Evolutionary conservation across 2,113 vertebrate genomes (phyloP).

Genomic region (Chaetura pelagica): DNA sequence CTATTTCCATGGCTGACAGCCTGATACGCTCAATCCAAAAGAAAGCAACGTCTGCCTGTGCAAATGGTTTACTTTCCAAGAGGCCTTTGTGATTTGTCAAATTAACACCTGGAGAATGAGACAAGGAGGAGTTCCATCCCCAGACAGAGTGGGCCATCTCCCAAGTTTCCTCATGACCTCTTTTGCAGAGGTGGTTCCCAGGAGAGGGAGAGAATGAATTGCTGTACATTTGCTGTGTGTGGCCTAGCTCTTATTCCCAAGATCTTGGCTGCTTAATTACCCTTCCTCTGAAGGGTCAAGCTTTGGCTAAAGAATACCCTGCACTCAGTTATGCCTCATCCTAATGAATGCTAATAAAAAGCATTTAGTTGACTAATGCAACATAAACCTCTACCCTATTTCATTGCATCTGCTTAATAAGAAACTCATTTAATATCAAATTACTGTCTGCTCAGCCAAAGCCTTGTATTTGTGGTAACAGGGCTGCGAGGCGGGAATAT

Average conservation of each 20-base stretch:
- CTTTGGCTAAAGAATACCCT: constrained; percentile 78
- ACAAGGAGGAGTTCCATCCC: constrained; percentile 47
- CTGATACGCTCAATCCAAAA: rapidly evolving
- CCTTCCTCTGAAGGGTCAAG: constrained; percentile 49
- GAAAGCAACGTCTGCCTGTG: background rate
- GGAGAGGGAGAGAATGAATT: background rate
- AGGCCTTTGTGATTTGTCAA: constrained; percentile 75
- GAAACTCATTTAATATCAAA: constrained; percentile 82
- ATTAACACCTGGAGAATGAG: constrained; percentile 72
- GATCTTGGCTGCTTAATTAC: constrained; percentile 75
- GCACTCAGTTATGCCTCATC: constrained; percentile 76
- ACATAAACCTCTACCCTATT: constrained; percentile 68
- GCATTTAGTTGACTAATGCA: constrained; percentile 79
- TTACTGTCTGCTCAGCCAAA: constrained; percentile 84
- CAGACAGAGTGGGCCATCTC: constrained; percentile 7
- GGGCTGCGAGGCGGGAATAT: constrained; percentile 85
- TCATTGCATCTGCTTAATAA: constrained; percentile 84
- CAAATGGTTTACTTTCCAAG: constrained; percentile 20
- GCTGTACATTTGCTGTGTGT: constrained; percentile 57
- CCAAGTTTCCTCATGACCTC: constrained; percentile 52
- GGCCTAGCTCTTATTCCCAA: constrained; percentile 60
- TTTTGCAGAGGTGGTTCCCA: constrained; percentile 31
- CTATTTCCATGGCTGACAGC: background rate
- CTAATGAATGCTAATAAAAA: constrained; percentile 90
- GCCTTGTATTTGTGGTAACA: constrained; percentile 77